These are phyloP conservation scores for Sebastes itinus DNA, from an alignment of 2,797 vertebrate genomes.

Conservation along the genomic window DNA sequence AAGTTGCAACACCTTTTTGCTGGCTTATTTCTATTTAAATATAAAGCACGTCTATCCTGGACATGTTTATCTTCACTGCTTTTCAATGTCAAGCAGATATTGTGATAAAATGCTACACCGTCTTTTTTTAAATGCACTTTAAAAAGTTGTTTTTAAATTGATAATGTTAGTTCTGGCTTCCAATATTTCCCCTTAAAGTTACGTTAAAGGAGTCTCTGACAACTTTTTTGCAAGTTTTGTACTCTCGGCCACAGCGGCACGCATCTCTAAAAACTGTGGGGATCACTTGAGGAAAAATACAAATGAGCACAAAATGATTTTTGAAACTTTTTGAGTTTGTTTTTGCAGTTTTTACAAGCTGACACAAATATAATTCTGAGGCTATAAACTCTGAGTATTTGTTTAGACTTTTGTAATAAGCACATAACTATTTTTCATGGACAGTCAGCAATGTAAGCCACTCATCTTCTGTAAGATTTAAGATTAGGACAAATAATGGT, in stretches of 20 bases:
- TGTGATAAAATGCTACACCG: neutral
- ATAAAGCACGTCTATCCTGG: neutral
- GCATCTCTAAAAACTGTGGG: neutral
- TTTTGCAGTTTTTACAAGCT: neutral
- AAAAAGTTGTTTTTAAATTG: neutral
- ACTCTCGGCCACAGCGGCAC: neutral
- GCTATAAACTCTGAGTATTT: neutral
- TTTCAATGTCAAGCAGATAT: neutral
- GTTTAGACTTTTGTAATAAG: neutral
- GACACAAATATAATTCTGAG: neutral
- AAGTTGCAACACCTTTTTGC: neutral
- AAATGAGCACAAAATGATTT: neutral
- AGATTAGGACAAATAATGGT: neutral
- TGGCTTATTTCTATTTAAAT: neutral
- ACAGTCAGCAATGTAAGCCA: neutral
- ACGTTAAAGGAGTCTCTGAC: neutral
- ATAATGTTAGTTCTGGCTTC: neutral
- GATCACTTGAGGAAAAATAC: neutral
- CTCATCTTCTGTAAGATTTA: neutral
- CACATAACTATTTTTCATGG: neutral
- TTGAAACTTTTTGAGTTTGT: neutral
- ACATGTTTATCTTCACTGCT: neutral
- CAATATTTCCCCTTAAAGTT: neutral
- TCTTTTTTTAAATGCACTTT: neutral
- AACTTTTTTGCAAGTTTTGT: slow-evolving; percentile 9